A percentile compares a stretch with the other conserved stretches of the same genome.
These are phyloP conservation scores for Betta splendens DNA, from an alignment of 2,797 vertebrate species.

Conservation along the genomic window DNA sequence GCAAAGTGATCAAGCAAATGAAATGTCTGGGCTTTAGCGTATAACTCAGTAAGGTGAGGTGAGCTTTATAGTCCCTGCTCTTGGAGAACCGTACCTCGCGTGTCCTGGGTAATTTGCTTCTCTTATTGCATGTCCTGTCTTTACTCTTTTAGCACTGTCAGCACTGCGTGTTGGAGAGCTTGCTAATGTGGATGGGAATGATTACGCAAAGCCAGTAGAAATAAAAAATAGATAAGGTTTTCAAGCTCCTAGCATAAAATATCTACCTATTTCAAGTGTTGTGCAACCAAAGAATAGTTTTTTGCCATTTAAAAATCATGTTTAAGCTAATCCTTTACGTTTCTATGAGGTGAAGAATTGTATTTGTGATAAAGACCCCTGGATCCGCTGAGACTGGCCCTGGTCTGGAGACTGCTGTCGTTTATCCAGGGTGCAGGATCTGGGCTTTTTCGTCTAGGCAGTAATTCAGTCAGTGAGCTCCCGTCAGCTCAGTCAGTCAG, in stretches of 20 bases:
- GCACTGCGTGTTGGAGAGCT: constrained; percentile 48
- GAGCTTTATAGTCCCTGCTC: constrained; percentile 77
- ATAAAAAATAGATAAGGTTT: constrained; percentile 17
- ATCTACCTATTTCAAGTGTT: too few relatives aligned
- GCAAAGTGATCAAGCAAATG: constrained; percentile 84
- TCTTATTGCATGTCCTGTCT: constrained; percentile 70
- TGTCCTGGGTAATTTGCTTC: constrained; percentile 75
- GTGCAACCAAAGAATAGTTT: too few relatives aligned
- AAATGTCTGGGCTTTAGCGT: constrained; percentile 78
- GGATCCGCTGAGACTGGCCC: background rate
- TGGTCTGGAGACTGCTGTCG: constrained; percentile 4
- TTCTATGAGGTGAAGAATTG: background rate
- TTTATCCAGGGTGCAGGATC: constrained; percentile 30
- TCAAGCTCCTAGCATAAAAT: constrained; percentile 17
- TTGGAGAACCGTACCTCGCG: constrained; percentile 64
- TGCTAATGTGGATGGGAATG: constrained; percentile 42
- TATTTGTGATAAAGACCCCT: background rate
- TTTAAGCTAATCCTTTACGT: background rate
- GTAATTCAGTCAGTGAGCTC: constrained; percentile 40
- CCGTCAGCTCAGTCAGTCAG: constrained; percentile 44
- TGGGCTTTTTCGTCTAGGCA: constrained; percentile 41
- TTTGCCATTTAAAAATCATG: background rate
- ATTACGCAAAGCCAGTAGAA: constrained; percentile 3
- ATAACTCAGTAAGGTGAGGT: constrained; percentile 74
- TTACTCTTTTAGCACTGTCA: constrained; percentile 49